phyloP scores from a whole-genome alignment of 2,113 vertebrate genomes.

The Ctenodactylus gundi region DNA sequence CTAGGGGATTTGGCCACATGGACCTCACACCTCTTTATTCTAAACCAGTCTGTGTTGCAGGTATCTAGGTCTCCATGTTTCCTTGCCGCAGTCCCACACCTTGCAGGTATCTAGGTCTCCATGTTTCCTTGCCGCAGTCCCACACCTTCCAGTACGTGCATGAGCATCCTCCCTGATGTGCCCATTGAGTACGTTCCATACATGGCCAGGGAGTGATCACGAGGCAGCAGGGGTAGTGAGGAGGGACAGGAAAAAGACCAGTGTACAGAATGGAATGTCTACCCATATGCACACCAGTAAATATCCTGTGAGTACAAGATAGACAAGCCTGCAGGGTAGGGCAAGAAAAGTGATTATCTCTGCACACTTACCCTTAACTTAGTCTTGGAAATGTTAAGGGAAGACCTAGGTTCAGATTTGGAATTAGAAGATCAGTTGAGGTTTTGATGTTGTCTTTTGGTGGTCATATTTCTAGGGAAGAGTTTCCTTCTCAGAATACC shows the following conservation, averaged over 20 bases:
- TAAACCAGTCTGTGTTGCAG: neutral
- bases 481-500: conserved; percentile 32
- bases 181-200: neutral
- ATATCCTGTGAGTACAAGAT: neutral
- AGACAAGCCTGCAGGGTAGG: neutral
- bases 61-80: neutral
- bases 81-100: neutral
- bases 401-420: neutral
- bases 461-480: neutral
- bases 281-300: too few species aligned
- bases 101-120: too few species aligned
- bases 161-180: neutral
- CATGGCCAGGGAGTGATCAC: neutral
- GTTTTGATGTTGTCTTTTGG: neutral
- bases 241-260: neutral
- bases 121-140: neutral
- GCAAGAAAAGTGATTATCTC: neutral
- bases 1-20: neutral
- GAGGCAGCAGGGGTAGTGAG: neutral
- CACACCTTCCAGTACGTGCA: neutral
- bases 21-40: neutral
- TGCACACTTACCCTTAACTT: neutral
- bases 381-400: neutral
- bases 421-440: neutral
- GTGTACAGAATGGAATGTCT: neutral